Conservation (phyloP, 2,797 vertebrate genomes). For the Centropyge bicolor region DNA sequence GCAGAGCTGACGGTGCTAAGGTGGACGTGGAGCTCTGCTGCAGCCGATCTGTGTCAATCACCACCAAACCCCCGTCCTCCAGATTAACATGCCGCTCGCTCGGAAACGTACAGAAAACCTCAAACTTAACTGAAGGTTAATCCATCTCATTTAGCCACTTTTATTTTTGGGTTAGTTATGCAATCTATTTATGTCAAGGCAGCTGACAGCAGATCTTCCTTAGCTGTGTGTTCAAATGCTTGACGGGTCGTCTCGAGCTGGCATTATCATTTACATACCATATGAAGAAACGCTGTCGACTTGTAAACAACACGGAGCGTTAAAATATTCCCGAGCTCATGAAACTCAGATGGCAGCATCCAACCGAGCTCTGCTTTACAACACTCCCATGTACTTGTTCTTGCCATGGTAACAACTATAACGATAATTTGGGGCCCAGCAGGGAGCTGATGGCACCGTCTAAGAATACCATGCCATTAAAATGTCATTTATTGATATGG, state of each 20-base stretch:
- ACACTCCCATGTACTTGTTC: slow-evolving; percentile 1
- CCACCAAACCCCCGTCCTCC: background rate
- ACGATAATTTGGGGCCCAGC: slow-evolving; percentile 42
- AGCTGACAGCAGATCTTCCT: background rate
- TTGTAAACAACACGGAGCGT: background rate
- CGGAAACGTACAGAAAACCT: slow-evolving; percentile 1
- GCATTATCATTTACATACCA: background rate
- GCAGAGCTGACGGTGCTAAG: slow-evolving; percentile 46
- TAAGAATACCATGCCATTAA: slow-evolving; percentile 42
- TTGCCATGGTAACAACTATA: slow-evolving; percentile 29
- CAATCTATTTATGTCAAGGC: background rate
- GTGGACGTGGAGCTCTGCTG: slow-evolving; percentile 34
- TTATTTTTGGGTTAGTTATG: background rate
- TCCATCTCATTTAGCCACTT: slow-evolving; percentile 3
- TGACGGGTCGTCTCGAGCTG: background rate
- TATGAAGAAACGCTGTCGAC: background rate
- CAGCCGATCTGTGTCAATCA: slow-evolving; percentile 41
- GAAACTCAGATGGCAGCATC: background rate
- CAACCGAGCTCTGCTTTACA: slow-evolving; percentile 12
- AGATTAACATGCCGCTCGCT: background rate
- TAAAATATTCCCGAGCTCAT: background rate
- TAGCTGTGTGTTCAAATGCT: background rate
- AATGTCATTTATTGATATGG: slow-evolving; percentile 35
- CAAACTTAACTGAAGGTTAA: background rate
- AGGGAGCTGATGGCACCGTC: slow-evolving; percentile 18